Evolutionary conservation across 2,113 vertebrate species (phyloP).

Genomic region (Pipa parva): DNA sequence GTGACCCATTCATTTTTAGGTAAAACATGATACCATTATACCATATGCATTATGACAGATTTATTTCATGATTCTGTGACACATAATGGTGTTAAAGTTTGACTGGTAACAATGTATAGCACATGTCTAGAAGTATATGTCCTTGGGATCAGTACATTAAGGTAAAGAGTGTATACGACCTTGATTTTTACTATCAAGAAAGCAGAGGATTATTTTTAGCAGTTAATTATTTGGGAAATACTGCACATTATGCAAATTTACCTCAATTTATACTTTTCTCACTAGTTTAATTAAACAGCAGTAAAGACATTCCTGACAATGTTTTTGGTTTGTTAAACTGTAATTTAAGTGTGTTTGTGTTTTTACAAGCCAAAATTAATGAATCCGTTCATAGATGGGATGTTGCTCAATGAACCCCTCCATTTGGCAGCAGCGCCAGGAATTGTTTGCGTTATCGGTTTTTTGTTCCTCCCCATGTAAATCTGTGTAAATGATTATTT

Average conservation of each 20-base stretch:
- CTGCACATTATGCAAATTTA: constrained; percentile 19
- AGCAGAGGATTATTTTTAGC: not conserved
- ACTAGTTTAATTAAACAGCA: constrained; percentile 7
- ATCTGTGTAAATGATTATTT: constrained; percentile 88
- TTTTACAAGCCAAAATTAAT: constrained; percentile 2
- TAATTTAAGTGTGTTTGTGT: constrained; percentile 30
- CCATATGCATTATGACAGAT: too few species aligned
- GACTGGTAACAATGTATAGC: too few species aligned
- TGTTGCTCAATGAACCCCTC: not conserved
- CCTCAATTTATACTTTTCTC: constrained; percentile 4
- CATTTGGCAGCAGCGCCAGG: not conserved
- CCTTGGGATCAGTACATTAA: not conserved
- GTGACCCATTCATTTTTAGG: too few species aligned
- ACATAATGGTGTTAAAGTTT: too few species aligned
- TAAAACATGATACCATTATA: too few species aligned
- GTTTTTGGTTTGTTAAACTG: constrained; percentile 25
- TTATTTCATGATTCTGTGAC: too few species aligned
- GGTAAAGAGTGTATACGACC: not conserved
- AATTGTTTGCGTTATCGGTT: not conserved
- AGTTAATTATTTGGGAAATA: not conserved
- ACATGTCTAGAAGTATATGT: too few species aligned
- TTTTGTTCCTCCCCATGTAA: constrained; percentile 60
- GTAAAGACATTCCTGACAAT: not conserved
- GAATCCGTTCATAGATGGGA: not conserved
- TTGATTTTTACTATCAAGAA: not conserved